phyloP scores from a whole-genome alignment of 2,888 invertebrate genomes.

The Phengaris alcon region DNA sequence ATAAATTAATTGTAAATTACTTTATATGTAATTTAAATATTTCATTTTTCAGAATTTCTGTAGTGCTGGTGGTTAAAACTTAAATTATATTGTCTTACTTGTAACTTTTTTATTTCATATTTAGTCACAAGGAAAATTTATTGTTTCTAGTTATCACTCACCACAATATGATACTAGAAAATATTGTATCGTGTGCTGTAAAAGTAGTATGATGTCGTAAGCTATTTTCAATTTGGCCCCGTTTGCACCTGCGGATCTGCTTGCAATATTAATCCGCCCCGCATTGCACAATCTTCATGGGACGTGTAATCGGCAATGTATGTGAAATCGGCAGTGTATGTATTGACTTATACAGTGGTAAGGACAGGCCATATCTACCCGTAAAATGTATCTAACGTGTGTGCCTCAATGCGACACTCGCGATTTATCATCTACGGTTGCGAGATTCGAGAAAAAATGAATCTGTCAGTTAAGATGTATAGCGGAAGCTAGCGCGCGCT shows the following conservation, averaged over 20 bases:
- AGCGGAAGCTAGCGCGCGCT: too few relatives aligned
- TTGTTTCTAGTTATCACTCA: too few relatives aligned
- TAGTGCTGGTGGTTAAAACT: too few relatives aligned
- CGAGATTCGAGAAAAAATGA: neutral
- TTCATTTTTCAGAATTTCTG: too few relatives aligned
- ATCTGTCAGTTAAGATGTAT: too few relatives aligned
- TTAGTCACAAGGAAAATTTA: too few relatives aligned
- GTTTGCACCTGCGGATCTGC: constrained; percentile 44
- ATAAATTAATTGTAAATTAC: too few relatives aligned
- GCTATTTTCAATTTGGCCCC: constrained; percentile 47
- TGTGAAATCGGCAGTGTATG: constrained; percentile 15
- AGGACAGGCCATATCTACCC: neutral
- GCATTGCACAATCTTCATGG: constrained; percentile 30
- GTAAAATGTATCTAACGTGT: neutral
- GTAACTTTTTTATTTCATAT: too few relatives aligned
- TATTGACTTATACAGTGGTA: neutral
- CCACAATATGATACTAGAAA: neutral
- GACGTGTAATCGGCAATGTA: constrained; percentile 11
- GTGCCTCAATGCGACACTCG: neutral
- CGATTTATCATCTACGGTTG: too few relatives aligned
- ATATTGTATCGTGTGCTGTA: constrained; percentile 30
- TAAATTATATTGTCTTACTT: too few relatives aligned
- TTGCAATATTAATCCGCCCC: constrained; percentile 45
- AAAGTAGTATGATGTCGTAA: constrained; percentile 33
- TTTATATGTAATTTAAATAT: too few relatives aligned